These are phyloP conservation scores for Anorthoa munda DNA, from an alignment of 2,888 invertebrate genomes.

Conservation along the genomic window DNA sequence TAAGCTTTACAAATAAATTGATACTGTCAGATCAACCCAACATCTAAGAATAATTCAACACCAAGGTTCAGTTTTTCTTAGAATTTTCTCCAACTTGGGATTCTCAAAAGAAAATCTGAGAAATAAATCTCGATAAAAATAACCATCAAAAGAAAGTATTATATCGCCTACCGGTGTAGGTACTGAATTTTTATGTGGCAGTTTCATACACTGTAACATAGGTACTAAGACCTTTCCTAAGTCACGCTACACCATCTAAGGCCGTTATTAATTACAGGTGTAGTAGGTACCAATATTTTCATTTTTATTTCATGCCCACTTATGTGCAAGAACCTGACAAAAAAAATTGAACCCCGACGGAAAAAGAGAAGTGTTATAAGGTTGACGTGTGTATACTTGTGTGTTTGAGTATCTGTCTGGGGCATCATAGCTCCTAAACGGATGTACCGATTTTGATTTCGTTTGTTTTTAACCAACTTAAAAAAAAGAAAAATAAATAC, in stretches of 20 bases:
- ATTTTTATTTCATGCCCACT: background rate
- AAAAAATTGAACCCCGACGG: background rate
- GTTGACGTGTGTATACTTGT: too few relatives aligned
- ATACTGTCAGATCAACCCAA: too few relatives aligned
- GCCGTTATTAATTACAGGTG: constrained; percentile 12
- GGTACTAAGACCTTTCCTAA: background rate
- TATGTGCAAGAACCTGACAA: background rate
- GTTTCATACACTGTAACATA: background rate
- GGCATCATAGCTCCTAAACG: too few relatives aligned
- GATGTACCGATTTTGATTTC: too few relatives aligned
- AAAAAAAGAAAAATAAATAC: too few relatives aligned
- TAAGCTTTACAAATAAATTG: background rate
- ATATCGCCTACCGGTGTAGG: constrained; percentile 6
- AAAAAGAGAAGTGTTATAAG: too few relatives aligned
- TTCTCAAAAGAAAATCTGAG: background rate
- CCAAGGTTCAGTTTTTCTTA: too few relatives aligned
- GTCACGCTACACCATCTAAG: background rate
- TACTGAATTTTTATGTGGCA: constrained; percentile 41
- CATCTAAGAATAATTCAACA: too few relatives aligned
- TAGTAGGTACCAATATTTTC: too few relatives aligned
- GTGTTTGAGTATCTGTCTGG: too few relatives aligned
- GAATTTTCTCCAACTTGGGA: background rate
- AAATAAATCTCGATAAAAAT: constrained; percentile 25
- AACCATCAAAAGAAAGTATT: constrained; percentile 37
- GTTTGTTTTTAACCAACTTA: too few relatives aligned